Evolutionary conservation across 1,140 invertebrate genomes (phyloP).

Genomic region (Yoshiicerus persimilis): DNA sequence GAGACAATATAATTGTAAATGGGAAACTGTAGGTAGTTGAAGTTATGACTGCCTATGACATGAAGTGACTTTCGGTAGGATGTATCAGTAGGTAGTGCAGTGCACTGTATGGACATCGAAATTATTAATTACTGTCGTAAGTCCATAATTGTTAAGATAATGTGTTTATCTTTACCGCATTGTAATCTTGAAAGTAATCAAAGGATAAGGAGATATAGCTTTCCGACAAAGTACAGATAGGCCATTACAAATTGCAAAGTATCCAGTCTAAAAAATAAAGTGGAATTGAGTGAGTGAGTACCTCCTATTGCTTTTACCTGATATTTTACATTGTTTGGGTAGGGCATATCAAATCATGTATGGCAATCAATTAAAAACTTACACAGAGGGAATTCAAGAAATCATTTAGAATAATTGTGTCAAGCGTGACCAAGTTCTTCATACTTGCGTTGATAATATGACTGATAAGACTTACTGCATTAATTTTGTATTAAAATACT

Average conservation of each 20-base stretch:
- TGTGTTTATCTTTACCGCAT: not conserved
- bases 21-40: not conserved
- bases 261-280: not conserved
- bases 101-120: not conserved
- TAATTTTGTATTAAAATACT: not conserved
- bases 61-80: not conserved
- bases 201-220: not conserved
- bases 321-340: not conserved
- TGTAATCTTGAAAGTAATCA: not conserved
- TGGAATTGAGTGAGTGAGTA: not conserved
- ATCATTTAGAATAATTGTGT: slow-evolving; percentile 11
- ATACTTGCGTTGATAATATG: not conserved
- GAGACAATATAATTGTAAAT: not conserved
- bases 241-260: no score
- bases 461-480: not conserved
- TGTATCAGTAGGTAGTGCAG: no score
- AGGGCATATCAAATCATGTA: slow-evolving; percentile 5
- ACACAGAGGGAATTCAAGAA: slow-evolving; percentile 1
- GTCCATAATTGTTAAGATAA: not conserved
- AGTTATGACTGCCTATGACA: not conserved
- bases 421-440: not conserved
- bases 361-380: slow-evolving; percentile 13
- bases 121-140: not conserved
- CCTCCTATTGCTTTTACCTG: not conserved
- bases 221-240: not conserved